phyloP scores from a whole-genome alignment of 2,888 invertebrate genomes.

The Zygogramma bicolorata region DNA sequence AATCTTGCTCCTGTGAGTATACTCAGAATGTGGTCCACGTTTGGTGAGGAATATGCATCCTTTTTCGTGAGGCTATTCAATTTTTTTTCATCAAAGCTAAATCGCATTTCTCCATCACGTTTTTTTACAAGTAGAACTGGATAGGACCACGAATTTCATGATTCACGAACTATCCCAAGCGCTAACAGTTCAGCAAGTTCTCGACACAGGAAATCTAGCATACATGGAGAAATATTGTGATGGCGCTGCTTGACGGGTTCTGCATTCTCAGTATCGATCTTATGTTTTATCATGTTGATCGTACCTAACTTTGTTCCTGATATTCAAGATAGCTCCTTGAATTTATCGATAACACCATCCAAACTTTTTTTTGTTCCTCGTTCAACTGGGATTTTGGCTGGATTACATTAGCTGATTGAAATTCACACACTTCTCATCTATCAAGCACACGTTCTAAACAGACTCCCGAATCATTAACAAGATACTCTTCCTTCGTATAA shows the following conservation, averaged over 20 bases:
- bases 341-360: neutral
- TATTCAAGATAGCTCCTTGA: neutral
- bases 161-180: neutral
- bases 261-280: neutral
- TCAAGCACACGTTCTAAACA: neutral
- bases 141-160: neutral
- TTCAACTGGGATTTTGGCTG: neutral
- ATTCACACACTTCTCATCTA: neutral
- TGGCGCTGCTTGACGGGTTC: neutral
- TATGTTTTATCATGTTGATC: neutral
- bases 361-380: neutral
- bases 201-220: too few relatives aligned
- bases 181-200: too few relatives aligned
- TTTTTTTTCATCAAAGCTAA: neutral
- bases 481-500: neutral
- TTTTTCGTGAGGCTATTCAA: neutral
- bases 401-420: neutral
- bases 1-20: neutral
- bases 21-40: too few relatives aligned
- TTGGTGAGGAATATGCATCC: too few relatives aligned
- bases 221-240: too few relatives aligned
- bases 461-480: neutral
- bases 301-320: neutral
- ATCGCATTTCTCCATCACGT: neutral
- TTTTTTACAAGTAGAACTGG: neutral